These are phyloP conservation scores for Hycleus cichorii DNA, from an alignment of 1,140 invertebrate species.

Conservation along the genomic window DNA sequence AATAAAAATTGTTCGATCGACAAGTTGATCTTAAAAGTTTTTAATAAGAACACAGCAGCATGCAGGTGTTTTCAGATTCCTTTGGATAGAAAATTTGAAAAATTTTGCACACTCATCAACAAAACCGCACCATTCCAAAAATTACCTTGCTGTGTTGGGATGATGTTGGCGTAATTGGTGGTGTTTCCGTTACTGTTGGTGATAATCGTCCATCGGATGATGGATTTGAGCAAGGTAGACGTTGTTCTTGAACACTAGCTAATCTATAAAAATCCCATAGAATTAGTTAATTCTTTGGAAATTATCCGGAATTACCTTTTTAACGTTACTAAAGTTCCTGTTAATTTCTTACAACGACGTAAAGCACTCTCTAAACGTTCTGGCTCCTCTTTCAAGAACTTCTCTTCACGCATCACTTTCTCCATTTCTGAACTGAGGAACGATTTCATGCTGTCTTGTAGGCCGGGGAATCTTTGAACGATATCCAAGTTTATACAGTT, in stretches of 20 bases:
- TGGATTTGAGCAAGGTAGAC: slow-evolving; percentile 59
- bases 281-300: background rate
- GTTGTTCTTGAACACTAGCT: slow-evolving; percentile 90
- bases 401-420: slow-evolving; percentile 87
- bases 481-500: background rate
- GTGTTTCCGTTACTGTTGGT: slow-evolving; percentile 52
- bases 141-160: slow-evolving; percentile 59
- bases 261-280: slow-evolving; percentile 52
- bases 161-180: slow-evolving; percentile 56
- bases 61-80: slow-evolving; percentile 20
- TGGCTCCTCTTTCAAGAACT: slow-evolving; percentile 93
- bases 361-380: slow-evolving; percentile 84
- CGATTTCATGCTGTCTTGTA: slow-evolving; percentile 83
- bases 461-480: slow-evolving; percentile 62
- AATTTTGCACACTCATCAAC: background rate
- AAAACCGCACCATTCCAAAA: background rate
- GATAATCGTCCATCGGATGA: slow-evolving; percentile 58
- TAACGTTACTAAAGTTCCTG: slow-evolving; percentile 89
- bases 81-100: slow-evolving; percentile 7
- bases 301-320: slow-evolving; percentile 66
- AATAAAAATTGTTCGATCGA: no score
- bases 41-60: slow-evolving; percentile 15
- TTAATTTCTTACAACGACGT: slow-evolving; percentile 90
- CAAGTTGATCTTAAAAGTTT: no score
- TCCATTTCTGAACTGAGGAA: slow-evolving; percentile 90